Percentiles rank a stretch among this genome's conserved stretches.
Conservation (phyloP, 2,113 vertebrate species). For the Garra rufa region DNA sequence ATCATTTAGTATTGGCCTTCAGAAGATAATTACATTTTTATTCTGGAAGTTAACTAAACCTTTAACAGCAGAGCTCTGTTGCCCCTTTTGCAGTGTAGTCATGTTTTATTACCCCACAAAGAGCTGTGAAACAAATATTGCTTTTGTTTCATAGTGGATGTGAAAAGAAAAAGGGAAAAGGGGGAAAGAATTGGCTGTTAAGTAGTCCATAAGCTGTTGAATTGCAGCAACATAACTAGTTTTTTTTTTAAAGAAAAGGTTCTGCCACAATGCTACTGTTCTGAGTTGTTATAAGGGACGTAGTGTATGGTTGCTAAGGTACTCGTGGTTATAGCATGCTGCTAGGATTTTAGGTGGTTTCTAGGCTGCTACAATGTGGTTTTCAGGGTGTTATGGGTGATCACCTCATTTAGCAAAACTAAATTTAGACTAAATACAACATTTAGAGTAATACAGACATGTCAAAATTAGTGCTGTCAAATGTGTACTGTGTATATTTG, state of each 20-base stretch:
- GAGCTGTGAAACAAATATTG: conserved; percentile 4
- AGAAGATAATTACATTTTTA: too few relatives aligned
- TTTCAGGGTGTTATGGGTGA: not conserved
- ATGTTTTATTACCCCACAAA: not conserved
- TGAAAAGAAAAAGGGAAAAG: not conserved
- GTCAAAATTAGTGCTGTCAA: not conserved
- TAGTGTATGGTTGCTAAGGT: not conserved
- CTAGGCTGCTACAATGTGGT: not conserved
- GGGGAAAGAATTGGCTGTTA: not conserved
- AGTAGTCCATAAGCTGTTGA: not conserved
- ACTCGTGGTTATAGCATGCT: not conserved
- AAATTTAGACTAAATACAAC: not conserved
- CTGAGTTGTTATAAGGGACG: not conserved
- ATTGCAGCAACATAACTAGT: not conserved
- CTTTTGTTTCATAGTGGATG: not conserved
- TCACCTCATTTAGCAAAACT: not conserved
- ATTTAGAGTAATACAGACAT: not conserved
- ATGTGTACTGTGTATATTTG: too few relatives aligned
- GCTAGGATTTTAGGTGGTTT: not conserved
- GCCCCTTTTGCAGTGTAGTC: not conserved
- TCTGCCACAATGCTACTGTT: not conserved
- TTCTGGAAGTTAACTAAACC: too few relatives aligned
- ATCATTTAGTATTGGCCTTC: too few relatives aligned
- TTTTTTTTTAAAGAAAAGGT: not conserved
- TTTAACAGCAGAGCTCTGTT: not conserved